Evolutionary conservation across 2,888 invertebrate genomes (phyloP).

Genomic region (Monopis laevigella): DNA sequence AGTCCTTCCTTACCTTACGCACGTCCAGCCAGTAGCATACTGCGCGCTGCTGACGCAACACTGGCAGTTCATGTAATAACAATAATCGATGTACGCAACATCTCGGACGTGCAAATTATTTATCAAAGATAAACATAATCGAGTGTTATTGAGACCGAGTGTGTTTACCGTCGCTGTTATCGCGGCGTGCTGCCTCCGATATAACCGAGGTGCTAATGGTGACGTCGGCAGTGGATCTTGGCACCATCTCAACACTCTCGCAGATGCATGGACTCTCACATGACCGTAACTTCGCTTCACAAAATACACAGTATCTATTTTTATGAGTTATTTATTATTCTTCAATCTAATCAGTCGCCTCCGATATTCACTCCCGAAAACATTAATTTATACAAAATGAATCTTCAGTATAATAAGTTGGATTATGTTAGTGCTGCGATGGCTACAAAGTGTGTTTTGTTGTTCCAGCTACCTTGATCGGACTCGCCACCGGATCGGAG

Average conservation of each 20-base stretch:
- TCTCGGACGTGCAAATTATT: neutral
- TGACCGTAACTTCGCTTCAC: constrained; percentile 45
- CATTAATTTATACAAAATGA: neutral
- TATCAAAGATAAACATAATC: constrained; percentile 30
- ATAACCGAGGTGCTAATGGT: constrained; percentile 33
- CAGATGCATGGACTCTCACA: constrained; percentile 44
- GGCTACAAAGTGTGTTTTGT: constrained; percentile 20
- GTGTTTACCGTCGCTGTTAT: constrained; percentile 51
- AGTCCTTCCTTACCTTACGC: no score
- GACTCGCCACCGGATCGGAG: constrained; percentile 39
- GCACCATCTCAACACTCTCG: constrained; percentile 41
- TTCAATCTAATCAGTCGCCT: constrained; percentile 32
- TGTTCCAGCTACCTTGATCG: constrained; percentile 61
- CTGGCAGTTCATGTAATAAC: no score
- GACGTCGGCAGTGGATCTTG: constrained; percentile 29
- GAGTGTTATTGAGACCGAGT: constrained; percentile 22
- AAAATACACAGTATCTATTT: constrained; percentile 45
- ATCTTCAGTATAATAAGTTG: neutral
- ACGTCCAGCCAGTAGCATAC: no score
- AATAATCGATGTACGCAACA: neutral
- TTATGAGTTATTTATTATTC: constrained; percentile 40
- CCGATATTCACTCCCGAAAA: neutral
- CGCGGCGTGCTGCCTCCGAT: constrained; percentile 29
- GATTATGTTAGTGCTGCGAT: neutral
- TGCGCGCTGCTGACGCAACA: no score